These are phyloP conservation scores for Ashinkailepas kermadecensis DNA, from an alignment of 2,888 invertebrate genomes.

Conservation along the genomic window DNA sequence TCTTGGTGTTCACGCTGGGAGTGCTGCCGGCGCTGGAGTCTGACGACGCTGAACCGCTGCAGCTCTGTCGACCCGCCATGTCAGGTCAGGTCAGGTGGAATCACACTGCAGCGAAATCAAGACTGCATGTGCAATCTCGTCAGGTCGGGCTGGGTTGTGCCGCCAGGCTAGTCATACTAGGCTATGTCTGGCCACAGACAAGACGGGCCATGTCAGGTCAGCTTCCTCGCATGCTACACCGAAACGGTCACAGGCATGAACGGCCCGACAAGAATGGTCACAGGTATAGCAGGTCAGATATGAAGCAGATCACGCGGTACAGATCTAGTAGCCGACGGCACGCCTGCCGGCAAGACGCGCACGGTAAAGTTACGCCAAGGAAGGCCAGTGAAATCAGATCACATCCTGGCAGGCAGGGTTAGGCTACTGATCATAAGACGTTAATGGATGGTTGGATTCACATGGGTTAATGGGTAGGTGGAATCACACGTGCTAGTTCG, in stretches of 20 bases:
- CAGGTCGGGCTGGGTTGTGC: not conserved
- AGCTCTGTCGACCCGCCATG: not conserved
- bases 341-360: too few relatives aligned
- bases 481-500: too few relatives aligned
- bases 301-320: too few relatives aligned
- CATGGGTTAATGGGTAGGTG: too few relatives aligned
- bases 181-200: not conserved
- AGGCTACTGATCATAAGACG: too few relatives aligned
- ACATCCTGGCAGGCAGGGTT: too few relatives aligned
- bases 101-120: too few relatives aligned
- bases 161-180: not conserved
- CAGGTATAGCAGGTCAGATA: too few relatives aligned
- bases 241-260: not conserved
- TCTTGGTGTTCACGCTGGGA: not conserved
- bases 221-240: not conserved
- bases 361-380: too few relatives aligned
- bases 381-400: too few relatives aligned
- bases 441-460: too few relatives aligned
- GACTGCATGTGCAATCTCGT: not conserved
- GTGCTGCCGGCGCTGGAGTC: not conserved
- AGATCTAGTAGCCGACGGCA: too few relatives aligned
- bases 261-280: not conserved
- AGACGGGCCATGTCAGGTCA: not conserved
- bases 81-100: not conserved
- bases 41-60: not conserved